Evolutionary conservation across 35 echinoderm and acorn worm genomes (phyloP).

Genomic region (Heliocidaris tuberculata): DNA sequence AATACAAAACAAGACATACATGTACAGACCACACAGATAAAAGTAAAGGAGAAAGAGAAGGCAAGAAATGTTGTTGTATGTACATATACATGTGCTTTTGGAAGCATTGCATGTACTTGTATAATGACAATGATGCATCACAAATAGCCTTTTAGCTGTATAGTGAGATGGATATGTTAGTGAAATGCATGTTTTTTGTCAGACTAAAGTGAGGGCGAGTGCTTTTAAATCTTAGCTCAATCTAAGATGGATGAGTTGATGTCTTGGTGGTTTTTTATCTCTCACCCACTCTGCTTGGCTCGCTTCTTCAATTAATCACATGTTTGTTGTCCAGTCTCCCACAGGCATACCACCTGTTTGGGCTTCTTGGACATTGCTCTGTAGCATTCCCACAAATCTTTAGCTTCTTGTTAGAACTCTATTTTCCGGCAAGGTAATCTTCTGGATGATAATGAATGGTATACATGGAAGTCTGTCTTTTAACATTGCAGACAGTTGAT

Average conservation of each 20-base stretch:
- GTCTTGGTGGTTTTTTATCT: not conserved
- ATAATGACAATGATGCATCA: not conserved
- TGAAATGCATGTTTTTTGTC: not conserved
- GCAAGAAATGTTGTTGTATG: not conserved
- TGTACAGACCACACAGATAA: not conserved
- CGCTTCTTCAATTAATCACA: not conserved
- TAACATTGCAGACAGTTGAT: too few species aligned
- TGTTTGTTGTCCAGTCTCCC: constrained; percentile 7
- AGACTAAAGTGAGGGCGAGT: not conserved
- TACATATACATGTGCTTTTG: not conserved
- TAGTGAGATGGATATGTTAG: not conserved
- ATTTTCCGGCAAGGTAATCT: too few species aligned
- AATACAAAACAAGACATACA: not conserved
- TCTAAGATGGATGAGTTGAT: not conserved
- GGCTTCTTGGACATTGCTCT: not conserved
- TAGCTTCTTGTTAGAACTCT: too few species aligned
- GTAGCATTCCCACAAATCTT: too few species aligned
- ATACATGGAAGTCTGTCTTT: too few species aligned
- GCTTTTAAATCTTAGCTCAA: not conserved
- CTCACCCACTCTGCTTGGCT: not conserved
- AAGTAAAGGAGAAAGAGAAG: not conserved
- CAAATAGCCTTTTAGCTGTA: not conserved
- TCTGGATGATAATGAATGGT: too few species aligned
- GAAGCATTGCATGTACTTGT: not conserved
- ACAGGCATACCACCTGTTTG: not conserved